Percentiles rank a stretch among this genome's conserved stretches.
These are phyloP conservation scores for Brevimyrus niger DNA, from an alignment of 2,113 vertebrate genomes.

Conservation along the genomic window DNA sequence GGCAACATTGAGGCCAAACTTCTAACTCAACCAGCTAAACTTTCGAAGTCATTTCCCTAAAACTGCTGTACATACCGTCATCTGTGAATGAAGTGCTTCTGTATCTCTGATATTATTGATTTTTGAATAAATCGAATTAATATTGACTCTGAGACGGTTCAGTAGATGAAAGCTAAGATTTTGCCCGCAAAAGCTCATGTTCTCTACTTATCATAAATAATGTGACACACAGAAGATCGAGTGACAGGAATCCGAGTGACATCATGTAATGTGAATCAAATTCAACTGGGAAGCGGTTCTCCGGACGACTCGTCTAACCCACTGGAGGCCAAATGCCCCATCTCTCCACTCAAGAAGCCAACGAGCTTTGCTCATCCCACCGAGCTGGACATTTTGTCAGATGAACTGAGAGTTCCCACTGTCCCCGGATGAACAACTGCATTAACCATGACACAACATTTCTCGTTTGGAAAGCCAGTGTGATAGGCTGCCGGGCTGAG, in stretches of 20 bases:
- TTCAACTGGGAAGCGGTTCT: background rate
- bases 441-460: constrained; percentile 69
- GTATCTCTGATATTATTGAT: background rate
- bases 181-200: background rate
- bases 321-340: background rate
- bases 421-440: constrained; percentile 61
- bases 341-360: constrained; percentile 36
- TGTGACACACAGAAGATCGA: background rate
- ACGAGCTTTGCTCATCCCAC: constrained; percentile 52
- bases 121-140: background rate
- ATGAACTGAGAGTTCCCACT: constrained; percentile 57
- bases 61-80: background rate
- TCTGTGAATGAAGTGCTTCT: background rate
- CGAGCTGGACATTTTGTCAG: constrained; percentile 58
- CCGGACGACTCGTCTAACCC: background rate
- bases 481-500: constrained; percentile 61
- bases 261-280: background rate
- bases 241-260: background rate
- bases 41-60: background rate
- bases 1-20: background rate
- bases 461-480: constrained; percentile 55
- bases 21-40: background rate
- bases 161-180: background rate
- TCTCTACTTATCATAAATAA: background rate
- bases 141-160: background rate